A percentile compares a stretch with the other conserved stretches of the same genome.
phyloP scores from a whole-genome alignment of 2,113 vertebrate species.

The Halichoeres trimaculatus region DNA sequence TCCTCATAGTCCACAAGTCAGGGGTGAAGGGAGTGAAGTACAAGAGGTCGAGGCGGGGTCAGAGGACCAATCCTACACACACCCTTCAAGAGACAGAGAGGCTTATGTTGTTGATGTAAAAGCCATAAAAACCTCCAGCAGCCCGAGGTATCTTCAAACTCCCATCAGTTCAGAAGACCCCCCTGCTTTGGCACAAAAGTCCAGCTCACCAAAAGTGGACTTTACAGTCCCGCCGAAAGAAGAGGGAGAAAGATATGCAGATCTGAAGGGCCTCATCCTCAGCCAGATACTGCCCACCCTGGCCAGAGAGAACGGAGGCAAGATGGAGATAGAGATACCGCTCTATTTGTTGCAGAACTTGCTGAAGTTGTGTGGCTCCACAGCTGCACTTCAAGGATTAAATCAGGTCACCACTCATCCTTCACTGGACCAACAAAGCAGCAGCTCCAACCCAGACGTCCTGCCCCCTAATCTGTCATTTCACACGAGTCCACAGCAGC shows the following conservation, averaged over 20 bases:
- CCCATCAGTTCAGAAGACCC: neutral
- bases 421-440: constrained; percentile 12
- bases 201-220: constrained; percentile 36
- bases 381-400: neutral
- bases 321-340: constrained; percentile 83
- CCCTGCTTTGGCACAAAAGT: neutral
- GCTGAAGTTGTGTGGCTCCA: constrained; percentile 61
- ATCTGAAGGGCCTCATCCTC: constrained; percentile 6
- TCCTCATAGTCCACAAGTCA: constrained; percentile 2
- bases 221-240: neutral
- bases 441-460: neutral
- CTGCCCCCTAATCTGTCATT: constrained; percentile 26
- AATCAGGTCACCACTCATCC: constrained; percentile 14
- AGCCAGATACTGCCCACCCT: constrained; percentile 13
- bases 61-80: neutral
- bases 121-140: constrained; percentile 8
- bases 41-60: constrained; percentile 10
- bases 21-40: constrained; percentile 39
- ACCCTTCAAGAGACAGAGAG: constrained; percentile 5
- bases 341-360: constrained; percentile 74
- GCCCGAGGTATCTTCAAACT: neutral
- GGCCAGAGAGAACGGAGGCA: constrained; percentile 45
- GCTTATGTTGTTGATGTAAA: constrained; percentile 24
- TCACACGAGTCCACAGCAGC: constrained; percentile 26
- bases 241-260: constrained; percentile 13